These are phyloP conservation scores for Lepus oiostolus DNA, from an alignment of 2,797 vertebrate species.

Conservation along the genomic window DNA sequence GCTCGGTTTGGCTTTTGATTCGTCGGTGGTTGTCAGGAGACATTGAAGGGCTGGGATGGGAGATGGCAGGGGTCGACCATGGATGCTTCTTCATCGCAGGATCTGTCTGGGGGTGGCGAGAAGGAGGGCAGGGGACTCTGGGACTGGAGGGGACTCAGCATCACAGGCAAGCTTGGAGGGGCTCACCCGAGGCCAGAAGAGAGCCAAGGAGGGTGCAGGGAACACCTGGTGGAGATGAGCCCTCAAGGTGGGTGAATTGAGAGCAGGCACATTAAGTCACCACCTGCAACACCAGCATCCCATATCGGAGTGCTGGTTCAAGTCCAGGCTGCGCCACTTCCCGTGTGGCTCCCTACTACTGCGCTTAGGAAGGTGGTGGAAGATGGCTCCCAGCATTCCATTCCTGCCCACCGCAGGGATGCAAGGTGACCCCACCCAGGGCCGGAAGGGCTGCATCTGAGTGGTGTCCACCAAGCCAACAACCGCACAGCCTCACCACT, in stretches of 20 bases:
- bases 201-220: no score
- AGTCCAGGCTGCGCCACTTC: no score
- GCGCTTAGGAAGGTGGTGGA: no score
- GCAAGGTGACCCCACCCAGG: neutral
- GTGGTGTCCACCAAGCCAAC: neutral
- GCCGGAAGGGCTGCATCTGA: neutral
- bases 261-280: no score
- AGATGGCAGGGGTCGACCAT: fast-evolving
- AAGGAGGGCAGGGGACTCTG: neutral
- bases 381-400: neutral
- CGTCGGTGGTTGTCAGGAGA: neutral
- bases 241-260: neutral
- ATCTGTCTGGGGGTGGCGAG: no score
- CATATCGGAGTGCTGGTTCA: no score
- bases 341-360: no score
- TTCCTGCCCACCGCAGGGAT: neutral
- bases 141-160: neutral
- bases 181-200: neutral
- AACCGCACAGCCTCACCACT: neutral
- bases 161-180: no score
- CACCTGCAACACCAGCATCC: no score
- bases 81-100: fast-evolving
- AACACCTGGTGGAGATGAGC: no score
- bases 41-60: neutral
- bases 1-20: fast-evolving